These are phyloP conservation scores for Rapana venosa DNA, from an alignment of 2,888 invertebrate genomes.

Conservation along the genomic window DNA sequence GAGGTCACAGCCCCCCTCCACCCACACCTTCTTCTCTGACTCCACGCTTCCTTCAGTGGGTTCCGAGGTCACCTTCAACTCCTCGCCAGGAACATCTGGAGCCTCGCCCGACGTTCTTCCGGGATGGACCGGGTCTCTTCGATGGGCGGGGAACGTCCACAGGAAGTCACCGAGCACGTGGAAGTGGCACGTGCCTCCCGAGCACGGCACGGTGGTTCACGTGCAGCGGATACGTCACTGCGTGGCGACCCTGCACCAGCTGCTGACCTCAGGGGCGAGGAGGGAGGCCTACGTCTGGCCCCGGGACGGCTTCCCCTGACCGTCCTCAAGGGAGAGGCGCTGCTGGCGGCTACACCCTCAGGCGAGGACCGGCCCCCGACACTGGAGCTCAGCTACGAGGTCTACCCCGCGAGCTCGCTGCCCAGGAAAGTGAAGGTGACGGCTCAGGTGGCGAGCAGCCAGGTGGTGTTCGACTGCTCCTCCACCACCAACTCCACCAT, in stretches of 20 bases:
- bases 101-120: too few relatives aligned
- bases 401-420: neutral
- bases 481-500: neutral
- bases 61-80: too few relatives aligned
- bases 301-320: neutral
- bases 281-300: neutral
- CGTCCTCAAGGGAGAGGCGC: neutral
- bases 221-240: neutral
- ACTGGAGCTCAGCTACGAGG: neutral
- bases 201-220: neutral
- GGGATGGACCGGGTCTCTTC: neutral
- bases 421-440: neutral
- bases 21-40: too few relatives aligned
- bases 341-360: neutral
- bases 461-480: neutral
- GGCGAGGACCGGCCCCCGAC: neutral
- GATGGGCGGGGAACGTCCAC: neutral
- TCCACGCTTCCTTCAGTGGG: too few relatives aligned
- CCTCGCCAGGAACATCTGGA: too few relatives aligned
- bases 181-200: neutral
- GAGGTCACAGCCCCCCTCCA: too few relatives aligned
- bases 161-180: neutral
- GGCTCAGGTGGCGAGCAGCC: too few relatives aligned
- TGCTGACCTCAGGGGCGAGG: too few relatives aligned
- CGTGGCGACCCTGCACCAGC: neutral